These are phyloP conservation scores for Melieria crassipennis DNA, from an alignment of 2,888 invertebrate genomes.

Conservation along the genomic window DNA sequence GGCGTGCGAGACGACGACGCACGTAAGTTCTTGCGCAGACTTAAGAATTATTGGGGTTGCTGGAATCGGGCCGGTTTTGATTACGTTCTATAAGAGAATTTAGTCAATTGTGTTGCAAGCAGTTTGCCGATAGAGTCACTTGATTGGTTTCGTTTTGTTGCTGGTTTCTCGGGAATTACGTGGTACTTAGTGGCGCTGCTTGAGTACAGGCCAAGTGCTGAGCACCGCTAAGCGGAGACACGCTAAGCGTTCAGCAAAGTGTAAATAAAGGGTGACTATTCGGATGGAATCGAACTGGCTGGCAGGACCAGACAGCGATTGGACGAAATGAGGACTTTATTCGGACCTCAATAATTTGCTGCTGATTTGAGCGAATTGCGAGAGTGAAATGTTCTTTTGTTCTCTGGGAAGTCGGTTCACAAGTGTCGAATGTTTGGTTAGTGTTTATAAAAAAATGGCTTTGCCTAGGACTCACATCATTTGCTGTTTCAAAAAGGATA, in stretches of 20 bases:
- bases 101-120: slow-evolving; percentile 8
- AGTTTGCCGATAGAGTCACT: slow-evolving; percentile 52
- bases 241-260: too few relatives aligned
- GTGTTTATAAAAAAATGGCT: not conserved
- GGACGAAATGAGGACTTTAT: not conserved
- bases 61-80: slow-evolving; percentile 50
- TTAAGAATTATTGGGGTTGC: slow-evolving; percentile 46
- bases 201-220: slow-evolving; percentile 9
- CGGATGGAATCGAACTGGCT: too few relatives aligned
- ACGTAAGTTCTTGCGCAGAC: slow-evolving; percentile 23
- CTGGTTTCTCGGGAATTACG: slow-evolving; percentile 26
- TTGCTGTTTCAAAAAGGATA: slow-evolving; percentile 85
- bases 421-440: not conserved
- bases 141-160: slow-evolving; percentile 57
- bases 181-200: slow-evolving; percentile 29
- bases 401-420: too few relatives aligned
- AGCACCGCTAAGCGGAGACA: too few relatives aligned
- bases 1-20: slow-evolving; percentile 1
- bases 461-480: slow-evolving; percentile 50
- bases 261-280: too few relatives aligned
- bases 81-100: slow-evolving; percentile 36
- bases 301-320: too few relatives aligned
- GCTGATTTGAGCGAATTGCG: too few relatives aligned
- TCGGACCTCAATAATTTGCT: not conserved
- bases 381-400: too few relatives aligned